Evolutionary conservation across 1,140 invertebrate genomes (phyloP), one percentile per base, ranked within the genome.

Genomic region (Fopius arisanus): DNA sequence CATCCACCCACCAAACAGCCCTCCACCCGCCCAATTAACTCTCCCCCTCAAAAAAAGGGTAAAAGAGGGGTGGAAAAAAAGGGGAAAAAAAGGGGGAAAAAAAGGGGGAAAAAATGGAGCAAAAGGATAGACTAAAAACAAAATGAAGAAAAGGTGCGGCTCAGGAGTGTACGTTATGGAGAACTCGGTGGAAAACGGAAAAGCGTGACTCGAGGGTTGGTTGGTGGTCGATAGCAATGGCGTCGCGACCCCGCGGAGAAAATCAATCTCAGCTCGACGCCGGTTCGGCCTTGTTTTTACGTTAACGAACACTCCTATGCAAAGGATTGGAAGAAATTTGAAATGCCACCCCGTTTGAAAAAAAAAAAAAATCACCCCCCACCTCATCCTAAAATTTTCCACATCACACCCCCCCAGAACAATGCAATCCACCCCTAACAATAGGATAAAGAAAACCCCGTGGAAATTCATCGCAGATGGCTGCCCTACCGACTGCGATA

Each of bases 211-310:
- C 76, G 71, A 78, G 77, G 72, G 74, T 71, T 72, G 76, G 78
- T 71, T 77, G 79, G 80, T 83, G 80, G 82, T 86, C 85, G 83
- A 86, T 86, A 86, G 82, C 82, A 84, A 85, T 83, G 82, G 84
- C 82, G 82, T 77, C 82, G 81, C 75, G 75, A 70, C 78, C 78
- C 79, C 77, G 78, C 80, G 79, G 77, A 82, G 83, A 87, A 86
- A 88, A 88, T 87, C 85, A 88, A 88, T 87, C 83, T 79, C 75
- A 72, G 78, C 75, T 73, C 68, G 75, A 73, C 81, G 80, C 77
- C 75, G 79, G 78, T 77, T 48, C 72, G 79, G 77, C 78, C 72
- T 76, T 82, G 80, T 83, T 83, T 83, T 82, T 74, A 82, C 78
- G 75, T 72, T 43, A 16, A 48, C 28, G 31, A 65, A 26, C 54